phyloP scores from a whole-genome alignment of 2,797 vertebrate species.

The Neosalanx taihuensis region DNA sequence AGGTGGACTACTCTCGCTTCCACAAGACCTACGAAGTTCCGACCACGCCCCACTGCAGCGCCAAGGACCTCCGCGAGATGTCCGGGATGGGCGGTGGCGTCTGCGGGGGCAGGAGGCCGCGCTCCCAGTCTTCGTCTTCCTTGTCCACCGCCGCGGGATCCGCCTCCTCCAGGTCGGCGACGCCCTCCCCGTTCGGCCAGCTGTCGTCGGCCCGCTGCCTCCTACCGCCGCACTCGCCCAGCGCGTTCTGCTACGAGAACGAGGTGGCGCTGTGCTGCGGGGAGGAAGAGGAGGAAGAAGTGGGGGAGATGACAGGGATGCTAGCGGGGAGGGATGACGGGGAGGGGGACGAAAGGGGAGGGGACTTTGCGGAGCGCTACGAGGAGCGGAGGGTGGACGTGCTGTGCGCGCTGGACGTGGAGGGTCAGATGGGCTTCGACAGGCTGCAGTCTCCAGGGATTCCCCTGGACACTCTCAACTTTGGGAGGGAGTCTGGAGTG shows the following conservation, averaged over 20 bases:
- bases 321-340: conserved; percentile 63
- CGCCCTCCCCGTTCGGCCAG: conserved; percentile 80
- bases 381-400: conserved; percentile 72
- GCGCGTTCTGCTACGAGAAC: conserved; percentile 91
- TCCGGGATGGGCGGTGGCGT: conserved; percentile 18
- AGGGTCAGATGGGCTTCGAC: conserved; percentile 81
- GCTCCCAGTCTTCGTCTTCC: conserved; percentile 20
- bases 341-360: conserved; percentile 71
- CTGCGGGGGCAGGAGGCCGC: conserved; percentile 26
- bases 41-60: conserved; percentile 85
- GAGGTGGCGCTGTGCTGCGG: conserved; percentile 88
- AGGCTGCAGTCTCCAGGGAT: conserved; percentile 80
- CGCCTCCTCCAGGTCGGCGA: conserved; percentile 78
- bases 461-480: conserved; percentile 78
- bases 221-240: conserved; percentile 81
- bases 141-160: conserved; percentile 44
- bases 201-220: conserved; percentile 74
- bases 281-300: conserved; percentile 72
- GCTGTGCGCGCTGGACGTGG: conserved; percentile 79
- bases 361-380: conserved; percentile 67
- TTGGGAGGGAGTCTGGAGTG: conserved; percentile 85
- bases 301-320: conserved; percentile 60
- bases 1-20: conserved; percentile 91
- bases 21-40: conserved; percentile 92
- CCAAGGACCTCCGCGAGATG: conserved; percentile 85